Conservation (phyloP, 2,888 invertebrate species). For the Leucophenga montana region DNA sequence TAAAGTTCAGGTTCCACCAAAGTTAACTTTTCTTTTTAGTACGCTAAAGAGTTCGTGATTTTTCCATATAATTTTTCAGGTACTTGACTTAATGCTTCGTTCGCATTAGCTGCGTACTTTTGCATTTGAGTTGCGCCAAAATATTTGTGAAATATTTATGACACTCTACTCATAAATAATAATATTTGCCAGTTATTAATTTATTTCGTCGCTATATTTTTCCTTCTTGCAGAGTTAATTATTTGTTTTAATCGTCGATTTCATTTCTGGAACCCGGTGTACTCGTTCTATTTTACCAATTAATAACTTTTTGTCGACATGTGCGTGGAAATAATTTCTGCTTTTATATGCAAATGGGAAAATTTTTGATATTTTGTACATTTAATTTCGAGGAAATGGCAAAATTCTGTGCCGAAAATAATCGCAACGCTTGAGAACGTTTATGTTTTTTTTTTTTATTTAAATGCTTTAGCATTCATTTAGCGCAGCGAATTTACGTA, state of each 20-base stretch:
- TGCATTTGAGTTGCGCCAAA: constrained; percentile 42
- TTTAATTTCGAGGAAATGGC: constrained; percentile 2
- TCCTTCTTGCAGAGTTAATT: not conserved
- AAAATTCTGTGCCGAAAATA: not conserved
- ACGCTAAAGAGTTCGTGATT: constrained; percentile 47
- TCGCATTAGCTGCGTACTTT: constrained; percentile 8
- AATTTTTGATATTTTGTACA: constrained; percentile 9
- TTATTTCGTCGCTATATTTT: not conserved
- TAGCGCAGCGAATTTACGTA: constrained; percentile 11
- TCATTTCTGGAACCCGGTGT: not conserved
- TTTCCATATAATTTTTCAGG: constrained; percentile 54
- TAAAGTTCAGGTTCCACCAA: too few relatives aligned
- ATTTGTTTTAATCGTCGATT: not conserved
- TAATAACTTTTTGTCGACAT: constrained; percentile 26
- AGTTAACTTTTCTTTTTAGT: constrained; percentile 34
- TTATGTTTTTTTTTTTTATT: constrained; percentile 17
- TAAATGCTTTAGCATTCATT: constrained; percentile 8
- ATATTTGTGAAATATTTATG: constrained; percentile 42
- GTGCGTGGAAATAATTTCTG: constrained; percentile 50
- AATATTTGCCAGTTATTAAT: not conserved
- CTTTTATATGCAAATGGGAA: constrained; percentile 31
- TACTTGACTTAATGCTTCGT: constrained; percentile 15
- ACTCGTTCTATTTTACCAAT: not conserved
- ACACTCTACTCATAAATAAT: constrained; percentile 37
- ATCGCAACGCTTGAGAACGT: constrained; percentile 6